These are phyloP conservation scores for Hyles vespertilio DNA, from an alignment of 1,140 invertebrate genomes.

Conservation along the genomic window DNA sequence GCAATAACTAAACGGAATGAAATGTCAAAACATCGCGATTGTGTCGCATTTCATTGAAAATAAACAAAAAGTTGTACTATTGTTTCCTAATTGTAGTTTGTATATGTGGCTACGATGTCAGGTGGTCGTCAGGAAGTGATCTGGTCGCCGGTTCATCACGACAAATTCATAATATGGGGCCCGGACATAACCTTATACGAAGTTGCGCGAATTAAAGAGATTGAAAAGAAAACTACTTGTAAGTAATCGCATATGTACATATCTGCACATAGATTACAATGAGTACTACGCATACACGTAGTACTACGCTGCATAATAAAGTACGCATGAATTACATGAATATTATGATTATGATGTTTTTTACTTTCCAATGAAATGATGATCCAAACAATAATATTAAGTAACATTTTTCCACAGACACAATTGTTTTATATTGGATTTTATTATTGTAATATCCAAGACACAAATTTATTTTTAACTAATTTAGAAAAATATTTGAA, in stretches of 20 bases:
- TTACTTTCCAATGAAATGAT: no score
- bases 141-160: slow-evolving; percentile 86
- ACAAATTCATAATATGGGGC: slow-evolving; percentile 92
- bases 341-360: no score
- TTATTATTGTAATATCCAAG: no score
- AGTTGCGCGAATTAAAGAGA: slow-evolving; percentile 79
- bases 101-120: slow-evolving; percentile 38
- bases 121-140: slow-evolving; percentile 79
- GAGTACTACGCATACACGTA: no score
- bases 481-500: no score
- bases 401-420: no score
- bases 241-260: slow-evolving; percentile 37
- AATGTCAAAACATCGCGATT: slow-evolving; percentile 13
- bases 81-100: neutral
- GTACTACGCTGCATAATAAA: no score
- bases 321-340: no score
- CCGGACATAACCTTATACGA: slow-evolving; percentile 90
- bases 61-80: neutral
- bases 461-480: no score
- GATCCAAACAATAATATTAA: no score
- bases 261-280: no score
- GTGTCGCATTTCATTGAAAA: neutral
- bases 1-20: slow-evolving; percentile 10
- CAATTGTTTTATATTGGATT: no score
- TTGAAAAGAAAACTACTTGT: slow-evolving; percentile 76